Evolutionary conservation across 1,140 invertebrate genomes (phyloP).

Genomic region (Anastrepha ludens): DNA sequence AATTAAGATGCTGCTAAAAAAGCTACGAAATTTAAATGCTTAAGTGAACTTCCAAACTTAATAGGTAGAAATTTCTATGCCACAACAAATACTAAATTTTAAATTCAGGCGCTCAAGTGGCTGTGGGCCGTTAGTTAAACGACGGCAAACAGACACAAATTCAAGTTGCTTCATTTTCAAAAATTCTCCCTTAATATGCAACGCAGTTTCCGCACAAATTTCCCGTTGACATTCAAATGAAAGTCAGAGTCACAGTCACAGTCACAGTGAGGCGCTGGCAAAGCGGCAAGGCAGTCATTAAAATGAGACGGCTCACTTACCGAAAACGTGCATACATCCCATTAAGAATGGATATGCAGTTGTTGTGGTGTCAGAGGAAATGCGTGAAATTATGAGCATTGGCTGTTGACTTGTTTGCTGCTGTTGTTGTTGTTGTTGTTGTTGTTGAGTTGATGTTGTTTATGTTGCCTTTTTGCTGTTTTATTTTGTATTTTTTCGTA

Average conservation of each 20-base stretch:
- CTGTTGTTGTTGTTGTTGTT: not conserved
- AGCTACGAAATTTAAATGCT: slow-evolving; percentile 24
- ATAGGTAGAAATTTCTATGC: slow-evolving; percentile 28
- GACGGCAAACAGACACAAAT: not conserved
- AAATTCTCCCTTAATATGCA: slow-evolving; percentile 19
- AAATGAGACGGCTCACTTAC: slow-evolving; percentile 36
- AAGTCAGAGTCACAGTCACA: slow-evolving; percentile 35
- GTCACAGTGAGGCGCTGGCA: not conserved
- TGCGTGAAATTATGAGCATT: slow-evolving; percentile 30
- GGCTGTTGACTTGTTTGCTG: slow-evolving; percentile 1
- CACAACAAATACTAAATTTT: not conserved
- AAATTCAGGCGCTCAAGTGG: slow-evolving; percentile 14
- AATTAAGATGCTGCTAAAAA: not conserved
- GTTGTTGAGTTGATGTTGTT: not conserved
- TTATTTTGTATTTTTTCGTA: slow-evolving; percentile 11
- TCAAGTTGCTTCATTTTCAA: slow-evolving; percentile 10
- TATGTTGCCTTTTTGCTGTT: not conserved
- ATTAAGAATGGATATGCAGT: not conserved
- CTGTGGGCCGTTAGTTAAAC: slow-evolving; percentile 23
- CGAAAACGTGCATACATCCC: not conserved
- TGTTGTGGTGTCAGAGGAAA: slow-evolving; percentile 15
- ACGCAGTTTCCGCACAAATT: slow-evolving; percentile 21
- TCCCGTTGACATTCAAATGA: slow-evolving; percentile 39
- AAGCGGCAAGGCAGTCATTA: slow-evolving; percentile 18
- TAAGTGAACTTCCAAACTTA: slow-evolving; percentile 46